Base-by-base conservation (phyloP, 2,113 vertebrate genomes). In the Xiphias gladius region DNA sequence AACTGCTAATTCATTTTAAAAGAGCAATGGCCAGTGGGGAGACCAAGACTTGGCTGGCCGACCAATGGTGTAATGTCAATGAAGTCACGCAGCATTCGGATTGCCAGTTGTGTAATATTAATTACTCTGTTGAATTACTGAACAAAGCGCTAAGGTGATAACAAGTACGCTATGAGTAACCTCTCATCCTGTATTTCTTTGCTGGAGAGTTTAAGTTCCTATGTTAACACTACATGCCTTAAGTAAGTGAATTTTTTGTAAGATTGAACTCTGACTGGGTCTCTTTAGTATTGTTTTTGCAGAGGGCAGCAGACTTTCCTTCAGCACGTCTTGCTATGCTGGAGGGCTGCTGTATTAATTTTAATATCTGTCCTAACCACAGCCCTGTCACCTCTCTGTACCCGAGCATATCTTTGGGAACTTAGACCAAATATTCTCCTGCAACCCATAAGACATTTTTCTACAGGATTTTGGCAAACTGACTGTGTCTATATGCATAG, bases 221-320 rank as follows among this genome's bases (percentile, higher is more conserved):
- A 7, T 12, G 3, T 52, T 19, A 79, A 64, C 58, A 2, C 5
- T 22, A 28, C n/a, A 50, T n/a, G 14, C 11, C 26, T 55, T 16
- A 59, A 46, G 22, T 7, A 1, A 24, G 52, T 28, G 0, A 7
- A 39, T 66, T 58, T 35, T 50, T 67, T 5, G 20, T 58, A 7
- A 52, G 19, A 3, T 11, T 39, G 52, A 66, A 28, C 50, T 70
- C 41, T 50, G 41, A 22, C 55, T 24, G 14, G 16, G 14, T 26
- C 54, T 57, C 54, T 57, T 24, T 12, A 57, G n/a, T 54, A 7
- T 16, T 30, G 12, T 43, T 71, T 39, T 22, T 80, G 69, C 69
- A 37, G 22, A 48, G 22, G 7, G 28, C 48, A 55, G 61, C 61
- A 73, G 24, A 4, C 71, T 46, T 64, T 57, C 26, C 32, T 24